Evolutionary conservation across 2,797 vertebrate genomes (phyloP), one percentile per base, ranked within the genome.

Genomic region (Psittacula derbiana): DNA sequence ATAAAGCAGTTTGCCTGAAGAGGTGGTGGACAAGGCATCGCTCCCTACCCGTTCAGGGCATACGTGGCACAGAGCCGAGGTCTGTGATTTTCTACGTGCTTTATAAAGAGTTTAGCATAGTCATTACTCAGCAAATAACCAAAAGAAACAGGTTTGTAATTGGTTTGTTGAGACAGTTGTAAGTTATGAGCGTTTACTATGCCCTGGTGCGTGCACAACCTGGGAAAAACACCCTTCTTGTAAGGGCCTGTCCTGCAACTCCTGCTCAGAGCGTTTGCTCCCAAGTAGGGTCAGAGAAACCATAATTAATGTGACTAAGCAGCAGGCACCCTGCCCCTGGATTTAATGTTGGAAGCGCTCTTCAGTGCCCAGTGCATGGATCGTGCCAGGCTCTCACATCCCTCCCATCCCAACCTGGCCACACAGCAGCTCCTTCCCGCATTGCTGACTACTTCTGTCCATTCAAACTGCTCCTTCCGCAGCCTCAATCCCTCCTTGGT

Each of bases 71-170:
- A 19, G 33, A 41, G 61, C 30, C 33, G 76, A 69, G 85, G 53
- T 41, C 8, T 82, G n/a, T 7, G 44, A 55, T 60, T 71, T 47
- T 20, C 15, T 36, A 10, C 30, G 5, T 1, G 12, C 64, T 67
- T 62, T 57, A 41, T 19, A n/a, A 78, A 86, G 91, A 84, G 70
- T 60, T 86, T 28, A 9, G 33, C 36, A 13, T 28, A 86, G 81
- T 21, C 73, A 73, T 66, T 88, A 55, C 62, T 95, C 91, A 93
- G 92, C 95, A 94, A 91, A 70, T 50, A 92, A 44, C 53, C 61
- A 0, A 55, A 83, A 86, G 70, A 86, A 93, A 46, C 62, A 74
- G 66, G 87, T 86, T 81, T 44, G 55, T 46, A 90, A 79, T 75
- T 78, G 72, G 79, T 64, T 50, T 88, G 76, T 41, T 91, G 61